These are phyloP conservation scores for Drosophila kikkawai DNA, from an alignment of 1,140 invertebrate genomes.

Conservation along the genomic window DNA sequence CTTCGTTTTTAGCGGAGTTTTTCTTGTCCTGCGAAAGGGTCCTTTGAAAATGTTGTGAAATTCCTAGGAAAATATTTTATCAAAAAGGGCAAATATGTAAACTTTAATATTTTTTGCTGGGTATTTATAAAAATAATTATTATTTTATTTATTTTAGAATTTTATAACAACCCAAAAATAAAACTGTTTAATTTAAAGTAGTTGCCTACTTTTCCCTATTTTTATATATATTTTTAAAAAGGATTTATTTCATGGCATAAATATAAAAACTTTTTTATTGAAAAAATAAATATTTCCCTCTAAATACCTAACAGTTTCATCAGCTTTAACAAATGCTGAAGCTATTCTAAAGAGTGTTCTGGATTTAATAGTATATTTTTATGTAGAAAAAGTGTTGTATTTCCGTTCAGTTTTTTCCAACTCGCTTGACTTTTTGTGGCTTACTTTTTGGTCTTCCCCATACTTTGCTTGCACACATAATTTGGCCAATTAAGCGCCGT, in stretches of 20 bases:
- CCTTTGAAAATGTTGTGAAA: slow-evolving; percentile 2
- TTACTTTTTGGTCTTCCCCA: slow-evolving; percentile 28
- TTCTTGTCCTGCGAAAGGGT: slow-evolving; percentile 4
- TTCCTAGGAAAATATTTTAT: not conserved
- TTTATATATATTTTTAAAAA: not conserved
- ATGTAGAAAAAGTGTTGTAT: slow-evolving; percentile 16
- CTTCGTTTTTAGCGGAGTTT: slow-evolving; percentile 25
- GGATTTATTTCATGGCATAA: not conserved
- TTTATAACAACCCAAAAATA: not conserved
- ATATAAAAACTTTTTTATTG: not conserved
- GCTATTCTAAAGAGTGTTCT: slow-evolving; percentile 7
- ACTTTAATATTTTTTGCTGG: not conserved
- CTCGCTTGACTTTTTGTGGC: slow-evolving; percentile 19
- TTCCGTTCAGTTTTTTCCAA: not conserved
- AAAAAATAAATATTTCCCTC: not conserved
- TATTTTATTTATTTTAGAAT: not conserved
- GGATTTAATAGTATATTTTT: slow-evolving; percentile 4
- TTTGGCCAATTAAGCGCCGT: slow-evolving; percentile 68
- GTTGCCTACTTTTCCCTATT: not conserved
- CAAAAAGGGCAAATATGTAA: not conserved
- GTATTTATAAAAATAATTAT: too few species aligned
- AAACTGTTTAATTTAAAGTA: too few species aligned
- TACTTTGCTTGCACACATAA: slow-evolving; percentile 58
- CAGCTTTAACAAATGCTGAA: not conserved
- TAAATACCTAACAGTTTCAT: not conserved